phyloP scores from a whole-genome alignment of 2,888 invertebrate species.

The Polymixis flavicincta region DNA sequence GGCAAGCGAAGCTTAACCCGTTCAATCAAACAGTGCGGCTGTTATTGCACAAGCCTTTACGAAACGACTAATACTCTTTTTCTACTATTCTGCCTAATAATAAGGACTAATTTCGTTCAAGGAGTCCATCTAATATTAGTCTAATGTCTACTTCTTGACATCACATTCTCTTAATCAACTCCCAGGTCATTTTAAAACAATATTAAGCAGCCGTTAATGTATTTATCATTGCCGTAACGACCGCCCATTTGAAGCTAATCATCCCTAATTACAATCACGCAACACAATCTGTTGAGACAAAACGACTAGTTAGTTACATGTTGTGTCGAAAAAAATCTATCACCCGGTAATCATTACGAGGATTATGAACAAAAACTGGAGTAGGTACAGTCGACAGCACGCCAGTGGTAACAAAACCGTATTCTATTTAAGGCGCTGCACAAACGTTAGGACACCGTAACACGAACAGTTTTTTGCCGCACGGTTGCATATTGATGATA shows the following conservation, averaged over 20 bases:
- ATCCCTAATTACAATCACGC: conserved; percentile 62
- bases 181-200: conserved; percentile 12
- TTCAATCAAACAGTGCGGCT: too few relatives aligned
- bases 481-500: too few relatives aligned
- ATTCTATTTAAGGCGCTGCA: too few relatives aligned
- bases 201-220: conserved; percentile 54
- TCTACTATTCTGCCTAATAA: neutral
- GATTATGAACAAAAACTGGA: conserved; percentile 69
- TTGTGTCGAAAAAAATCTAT: conserved; percentile 51
- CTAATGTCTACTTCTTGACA: neutral
- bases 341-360: conserved; percentile 68
- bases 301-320: conserved; percentile 32
- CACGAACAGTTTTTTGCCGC: too few relatives aligned
- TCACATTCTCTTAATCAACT: conserved; percentile 24
- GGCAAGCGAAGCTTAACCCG: too few relatives aligned
- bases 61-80: too few relatives aligned
- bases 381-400: conserved; percentile 23
- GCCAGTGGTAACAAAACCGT: neutral
- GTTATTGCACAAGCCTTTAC: too few relatives aligned
- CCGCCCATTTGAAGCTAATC: conserved; percentile 60
- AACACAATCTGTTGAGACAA: conserved; percentile 56
- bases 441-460: too few relatives aligned
- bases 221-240: conserved; percentile 62
- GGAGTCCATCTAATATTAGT: neutral
- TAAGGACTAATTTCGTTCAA: too few relatives aligned